Evolutionary conservation across 2,797 vertebrate species (phyloP), one percentile per base, ranked within the genome.

Genomic region (Hypotaenidia philippensis): DNA sequence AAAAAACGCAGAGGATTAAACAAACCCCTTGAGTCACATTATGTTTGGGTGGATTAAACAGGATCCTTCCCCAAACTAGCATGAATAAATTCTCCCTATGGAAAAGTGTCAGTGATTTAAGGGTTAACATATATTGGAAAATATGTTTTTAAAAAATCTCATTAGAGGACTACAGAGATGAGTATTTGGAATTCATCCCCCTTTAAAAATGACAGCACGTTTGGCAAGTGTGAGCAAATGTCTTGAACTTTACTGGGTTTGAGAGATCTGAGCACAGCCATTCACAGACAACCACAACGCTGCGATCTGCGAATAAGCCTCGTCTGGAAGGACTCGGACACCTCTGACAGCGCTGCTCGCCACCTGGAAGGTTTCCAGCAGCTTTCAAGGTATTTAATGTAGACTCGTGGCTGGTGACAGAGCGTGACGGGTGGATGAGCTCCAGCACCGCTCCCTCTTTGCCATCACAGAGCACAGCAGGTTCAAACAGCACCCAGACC

Each of bases 141-240:
- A 93, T 77, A 77, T 92, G 47, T 82, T 93, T 55, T 57, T 89
- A 96, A 95, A 96, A 89, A 93, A 92, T 81, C 89, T 79, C 45
- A 91, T 94, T 85, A 95, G 97, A 97, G 93, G 92, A 84, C 81
- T 90, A 93, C 90, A 95, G 91, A 96, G 91, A 96, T 91, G 95
- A 96, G 94, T 85, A 93, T 94, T 97, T 94, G 97, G 97, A 97
- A 96, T 95, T 95, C 87, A 84, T 95, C 93, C 87, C 90, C 96
- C 81, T 91, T 92, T 75, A 97, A 95, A 98, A 97, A 96, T 95
- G 97, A 97, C 94, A 97, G 97, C 97, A 97, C 64, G 47, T 97
- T 98, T 97, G 98, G 97, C 97, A 98, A 98, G 96, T 95, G 96
- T 96, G 95, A 97, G 97, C 94, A 96, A 96, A 97, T 87, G 94